Base-by-base conservation (phyloP, 2,113 vertebrate genomes). In the Coptodon bakossiorum region DNA sequence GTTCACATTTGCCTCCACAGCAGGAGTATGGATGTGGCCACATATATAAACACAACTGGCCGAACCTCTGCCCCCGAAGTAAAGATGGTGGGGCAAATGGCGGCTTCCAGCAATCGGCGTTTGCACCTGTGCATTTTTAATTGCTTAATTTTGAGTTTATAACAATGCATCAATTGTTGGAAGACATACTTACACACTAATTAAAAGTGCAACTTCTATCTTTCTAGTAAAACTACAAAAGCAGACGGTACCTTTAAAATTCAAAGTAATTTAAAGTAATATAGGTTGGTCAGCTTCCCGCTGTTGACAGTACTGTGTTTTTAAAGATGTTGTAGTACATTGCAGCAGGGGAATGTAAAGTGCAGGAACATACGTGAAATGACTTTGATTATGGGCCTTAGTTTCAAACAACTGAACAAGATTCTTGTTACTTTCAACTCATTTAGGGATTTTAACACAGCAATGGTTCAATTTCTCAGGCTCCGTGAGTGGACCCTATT, bases 81-180 rank as follows among this genome's bases (percentile, higher is more conserved):
- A 40, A 68, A 68, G 36, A 68, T 0, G 2, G 36, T 3, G 36
- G 19, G 11, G 11, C 7, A 40, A 68, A 1, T 1, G 63, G 36
- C 0, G 0, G 2, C 19, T 2, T 68, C 36, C 7, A 22, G 22
- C 40, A 40, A 40, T 8, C 2, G 0, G n/a, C 0, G 7, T 68
- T 40, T 0, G 16, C 6, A 5, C 63, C 6, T 40, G 19, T 40
- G 63, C 19, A 40, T 14, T 68, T 68, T 40, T 9, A 1, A 68
- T 68, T 38, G 63, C 10, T 3, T 40, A 40, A 40, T 40, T 68
- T 40, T 40, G 36, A 68, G 4, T 68, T 68, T 8, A 14, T 38
- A 1, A 68, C 19, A 68, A 68, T 38, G 61, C 61, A 12, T 66
- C 6, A 10, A n/a, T 68, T 40, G 12, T 40, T 68, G 36, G 7